Evolutionary conservation across 2,888 invertebrate species (phyloP), one percentile per base, ranked within the genome.

Genomic region (Hecatera dysodea): DNA sequence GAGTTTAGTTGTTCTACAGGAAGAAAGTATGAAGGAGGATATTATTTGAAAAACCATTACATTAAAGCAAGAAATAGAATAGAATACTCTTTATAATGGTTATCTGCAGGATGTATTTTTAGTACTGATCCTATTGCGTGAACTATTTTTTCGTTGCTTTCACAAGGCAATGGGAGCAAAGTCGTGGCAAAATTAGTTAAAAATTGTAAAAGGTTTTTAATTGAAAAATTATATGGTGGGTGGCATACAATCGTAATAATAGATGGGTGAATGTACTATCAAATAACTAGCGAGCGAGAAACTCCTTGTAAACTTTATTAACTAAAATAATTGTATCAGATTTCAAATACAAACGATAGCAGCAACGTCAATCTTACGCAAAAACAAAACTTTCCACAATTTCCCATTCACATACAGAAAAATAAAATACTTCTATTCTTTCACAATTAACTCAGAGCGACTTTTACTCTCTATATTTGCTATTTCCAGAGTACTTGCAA

Each of bases 381-480:
- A 46, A 0, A 24, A 24, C 0, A 39, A 22, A 68, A 39, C 19
- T 68, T 4, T 19, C 24, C 27, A 11, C 9, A 60, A 29, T 55
- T 22, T 29, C 17, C 0, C 0, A 55, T 6, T 27, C 11, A 7
- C 0, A 2, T 66, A 1, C 7, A 42, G 4, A 22, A 17, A 42
- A 48, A 19, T 9, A 2, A 9, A 50, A 33, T 44, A 2, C 0
- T 22, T 27, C n/a, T 39, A 55, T 61, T 52, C 52, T 22, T 52
- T 19, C n/a, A 44, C n/a, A 57, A 61, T 60, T 55, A 61, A 64
- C 33, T 11, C 46, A 44, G 52, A 46, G 2, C 15, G 44, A 63
- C 29, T 76, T 80, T 62, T 19, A 59, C 52, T 63, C 55, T 66
- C 7, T 59, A 66, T 66, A 48, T 60, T 61, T 67, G 55, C 68